Percentiles rank a stretch among this genome's conserved stretches.
These are phyloP conservation scores for Heliconius nattereri DNA, from an alignment of 1,140 invertebrate genomes.

Conservation along the genomic window DNA sequence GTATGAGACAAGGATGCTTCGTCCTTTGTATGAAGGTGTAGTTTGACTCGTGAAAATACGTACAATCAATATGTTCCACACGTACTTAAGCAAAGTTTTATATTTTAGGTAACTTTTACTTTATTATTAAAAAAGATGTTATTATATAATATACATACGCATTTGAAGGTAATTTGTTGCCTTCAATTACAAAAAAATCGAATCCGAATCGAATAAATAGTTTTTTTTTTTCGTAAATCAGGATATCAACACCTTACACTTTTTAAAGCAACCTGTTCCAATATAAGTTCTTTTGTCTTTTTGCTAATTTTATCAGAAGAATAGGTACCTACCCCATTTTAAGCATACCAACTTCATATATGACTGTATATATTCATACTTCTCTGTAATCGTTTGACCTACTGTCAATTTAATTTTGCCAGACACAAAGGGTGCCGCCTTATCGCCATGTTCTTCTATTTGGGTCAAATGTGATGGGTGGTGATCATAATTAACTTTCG, in stretches of 20 bases:
- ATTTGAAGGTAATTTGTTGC: too few relatives aligned
- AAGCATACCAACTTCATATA: background rate
- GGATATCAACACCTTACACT: too few relatives aligned
- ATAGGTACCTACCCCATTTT: background rate
- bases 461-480: constrained; percentile 12
- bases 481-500: background rate
- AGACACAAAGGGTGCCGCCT: constrained; percentile 13
- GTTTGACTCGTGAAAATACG: background rate
- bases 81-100: background rate
- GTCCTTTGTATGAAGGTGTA: background rate
- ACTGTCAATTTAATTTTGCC: constrained; percentile 13
- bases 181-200: too few relatives aligned
- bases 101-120: background rate
- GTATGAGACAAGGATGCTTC: background rate
- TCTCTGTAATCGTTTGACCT: constrained; percentile 10
- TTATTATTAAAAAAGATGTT: too few relatives aligned
- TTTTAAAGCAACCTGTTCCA: too few relatives aligned
- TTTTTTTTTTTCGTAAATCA: too few relatives aligned
- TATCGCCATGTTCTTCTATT: constrained; percentile 6
- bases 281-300: too few relatives aligned
- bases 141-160: too few relatives aligned
- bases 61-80: background rate
- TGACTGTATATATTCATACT: background rate
- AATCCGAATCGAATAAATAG: too few relatives aligned
- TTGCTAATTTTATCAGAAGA: too few relatives aligned